phyloP scores from a whole-genome alignment of 2,113 vertebrate species.

The Synodontis membranacea region DNA sequence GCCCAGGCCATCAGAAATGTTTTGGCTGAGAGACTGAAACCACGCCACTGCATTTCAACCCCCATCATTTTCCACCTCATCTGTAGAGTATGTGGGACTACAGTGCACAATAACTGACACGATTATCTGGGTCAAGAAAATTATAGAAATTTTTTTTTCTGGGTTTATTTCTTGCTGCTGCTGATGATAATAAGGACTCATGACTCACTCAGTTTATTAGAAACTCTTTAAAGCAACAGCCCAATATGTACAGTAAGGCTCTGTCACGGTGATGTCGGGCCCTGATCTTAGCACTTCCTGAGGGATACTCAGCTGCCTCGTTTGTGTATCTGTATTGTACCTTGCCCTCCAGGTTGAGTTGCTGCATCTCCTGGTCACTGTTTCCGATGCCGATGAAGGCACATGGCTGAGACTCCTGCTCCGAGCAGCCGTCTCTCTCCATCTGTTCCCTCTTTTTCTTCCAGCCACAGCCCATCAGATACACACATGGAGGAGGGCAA shows the following conservation, averaged over 20 bases:
- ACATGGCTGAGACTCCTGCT: constrained; percentile 97
- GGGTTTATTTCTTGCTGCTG: neutral
- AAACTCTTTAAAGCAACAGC: neutral
- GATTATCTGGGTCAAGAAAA: neutral
- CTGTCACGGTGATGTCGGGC: neutral
- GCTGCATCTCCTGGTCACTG: constrained; percentile 99
- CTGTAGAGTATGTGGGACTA: neutral
- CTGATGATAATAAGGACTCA: no score
- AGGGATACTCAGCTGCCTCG: neutral
- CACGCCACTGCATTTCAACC: neutral
- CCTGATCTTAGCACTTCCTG: neutral
- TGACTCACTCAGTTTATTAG: neutral
- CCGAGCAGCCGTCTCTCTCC: constrained; percentile 95
- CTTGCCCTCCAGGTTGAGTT: constrained; percentile 99
- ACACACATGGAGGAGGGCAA: constrained; percentile 97
- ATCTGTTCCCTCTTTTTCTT: constrained; percentile 99
- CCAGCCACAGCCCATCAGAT: constrained; percentile 99
- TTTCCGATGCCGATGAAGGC: constrained; percentile 99
- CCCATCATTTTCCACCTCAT: neutral
- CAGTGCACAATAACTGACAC: neutral
- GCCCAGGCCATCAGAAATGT: neutral
- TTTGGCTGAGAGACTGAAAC: neutral
- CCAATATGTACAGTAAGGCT: neutral
- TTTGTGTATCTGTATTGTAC: constrained; percentile 64
- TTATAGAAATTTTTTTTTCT: neutral